These are phyloP conservation scores for Monopis laevigella DNA, from an alignment of 2,888 invertebrate species.

Conservation along the genomic window DNA sequence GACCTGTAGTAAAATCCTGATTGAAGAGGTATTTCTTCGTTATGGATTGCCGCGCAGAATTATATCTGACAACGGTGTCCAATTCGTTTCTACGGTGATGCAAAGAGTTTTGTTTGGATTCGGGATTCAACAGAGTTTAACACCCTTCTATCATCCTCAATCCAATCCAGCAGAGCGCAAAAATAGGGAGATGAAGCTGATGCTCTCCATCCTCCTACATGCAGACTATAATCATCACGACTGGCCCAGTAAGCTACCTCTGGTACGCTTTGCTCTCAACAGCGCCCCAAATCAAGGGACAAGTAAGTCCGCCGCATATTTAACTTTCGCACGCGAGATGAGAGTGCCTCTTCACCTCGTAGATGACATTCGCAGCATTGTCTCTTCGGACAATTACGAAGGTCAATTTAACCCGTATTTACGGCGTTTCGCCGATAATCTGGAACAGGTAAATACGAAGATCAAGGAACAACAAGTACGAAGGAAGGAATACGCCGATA, in stretches of 20 bases:
- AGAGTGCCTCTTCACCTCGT: slow-evolving; percentile 19
- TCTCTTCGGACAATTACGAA: not conserved
- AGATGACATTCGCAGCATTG: slow-evolving; percentile 13
- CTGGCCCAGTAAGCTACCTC: slow-evolving; percentile 23
- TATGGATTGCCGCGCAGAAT: slow-evolving; percentile 25
- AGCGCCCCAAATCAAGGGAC: slow-evolving; percentile 19
- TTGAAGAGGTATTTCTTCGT: slow-evolving; percentile 25
- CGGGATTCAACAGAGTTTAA: slow-evolving; percentile 20
- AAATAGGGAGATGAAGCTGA: slow-evolving; percentile 22
- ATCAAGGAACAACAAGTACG: slow-evolving; percentile 3
- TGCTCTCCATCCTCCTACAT: slow-evolving; percentile 17
- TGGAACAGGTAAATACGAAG: not conserved
- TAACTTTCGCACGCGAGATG: slow-evolving; percentile 26
- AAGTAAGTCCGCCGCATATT: slow-evolving; percentile 22
- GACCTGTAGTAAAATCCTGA: slow-evolving; percentile 20
- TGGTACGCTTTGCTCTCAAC: slow-evolving; percentile 25
- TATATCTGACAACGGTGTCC: slow-evolving; percentile 26
- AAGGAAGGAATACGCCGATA: slow-evolving; percentile 4
- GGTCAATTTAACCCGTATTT: slow-evolving; percentile 8
- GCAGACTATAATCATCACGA: slow-evolving; percentile 19
- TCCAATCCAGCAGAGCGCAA: slow-evolving; percentile 26
- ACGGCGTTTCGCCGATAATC: not conserved
- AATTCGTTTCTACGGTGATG: slow-evolving; percentile 25
- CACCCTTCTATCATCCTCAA: slow-evolving; percentile 24
- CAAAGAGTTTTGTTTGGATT: slow-evolving; percentile 20